phyloP scores from a whole-genome alignment of 2,888 invertebrate genomes.

The Dolomedes plantarius region DNA sequence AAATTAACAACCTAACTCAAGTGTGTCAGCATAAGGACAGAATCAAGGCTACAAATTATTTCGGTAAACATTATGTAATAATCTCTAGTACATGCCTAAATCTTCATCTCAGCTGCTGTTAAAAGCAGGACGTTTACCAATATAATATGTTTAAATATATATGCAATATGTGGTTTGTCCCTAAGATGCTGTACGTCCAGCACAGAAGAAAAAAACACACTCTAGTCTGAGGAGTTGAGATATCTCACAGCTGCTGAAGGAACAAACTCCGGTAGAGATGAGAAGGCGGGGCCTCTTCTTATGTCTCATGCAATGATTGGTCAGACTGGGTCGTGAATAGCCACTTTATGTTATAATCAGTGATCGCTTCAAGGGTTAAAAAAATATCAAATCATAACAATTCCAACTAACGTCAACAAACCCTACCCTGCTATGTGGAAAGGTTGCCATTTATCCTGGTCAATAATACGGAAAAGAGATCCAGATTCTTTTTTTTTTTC shows the following conservation, averaged over 20 bases:
- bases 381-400: constrained; percentile 16
- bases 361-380: neutral
- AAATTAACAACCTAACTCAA: too few relatives aligned
- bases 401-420: constrained; percentile 11
- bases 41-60: too few relatives aligned
- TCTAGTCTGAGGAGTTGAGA: constrained; percentile 28
- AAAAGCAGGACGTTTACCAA: too few relatives aligned
- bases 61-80: too few relatives aligned
- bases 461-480: too few relatives aligned
- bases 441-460: neutral
- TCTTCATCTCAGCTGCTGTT: too few relatives aligned
- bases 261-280: constrained; percentile 17
- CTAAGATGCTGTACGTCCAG: constrained; percentile 22
- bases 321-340: constrained; percentile 12
- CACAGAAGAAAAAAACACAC: constrained; percentile 19
- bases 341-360: constrained; percentile 5
- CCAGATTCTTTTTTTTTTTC: too few relatives aligned
- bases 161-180: constrained; percentile 33
- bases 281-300: neutral
- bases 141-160: too few relatives aligned
- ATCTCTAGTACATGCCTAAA: too few relatives aligned
- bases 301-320: neutral
- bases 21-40: too few relatives aligned
- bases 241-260: constrained; percentile 44
- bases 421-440: neutral